These are phyloP conservation scores for Cnemophilus loriae DNA, from an alignment of 2,113 vertebrate species.

Conservation along the genomic window DNA sequence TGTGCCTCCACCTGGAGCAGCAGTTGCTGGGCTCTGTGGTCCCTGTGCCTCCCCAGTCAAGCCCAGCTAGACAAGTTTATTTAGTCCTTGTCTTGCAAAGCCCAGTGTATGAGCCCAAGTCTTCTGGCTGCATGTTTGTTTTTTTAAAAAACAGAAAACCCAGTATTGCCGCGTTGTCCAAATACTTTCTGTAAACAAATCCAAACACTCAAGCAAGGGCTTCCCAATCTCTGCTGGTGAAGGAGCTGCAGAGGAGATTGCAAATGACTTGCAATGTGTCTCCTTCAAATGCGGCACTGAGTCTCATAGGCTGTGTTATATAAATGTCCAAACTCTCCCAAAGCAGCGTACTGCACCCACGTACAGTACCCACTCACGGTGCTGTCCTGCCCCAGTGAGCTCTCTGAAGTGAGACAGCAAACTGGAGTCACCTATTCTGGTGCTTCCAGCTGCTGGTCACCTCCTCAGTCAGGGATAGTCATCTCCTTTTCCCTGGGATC, in stretches of 20 bases:
- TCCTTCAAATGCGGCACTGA: neutral
- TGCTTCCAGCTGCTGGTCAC: neutral
- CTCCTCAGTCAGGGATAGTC: neutral
- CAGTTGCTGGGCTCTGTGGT: accelerated
- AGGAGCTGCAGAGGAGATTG: neutral
- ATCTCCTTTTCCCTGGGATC: neutral
- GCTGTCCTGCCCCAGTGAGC: neutral
- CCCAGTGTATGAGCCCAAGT: neutral
- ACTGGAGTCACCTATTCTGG: neutral
- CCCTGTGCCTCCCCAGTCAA: neutral
- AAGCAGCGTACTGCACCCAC: neutral
- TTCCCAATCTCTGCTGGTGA: neutral
- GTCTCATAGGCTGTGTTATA: accelerated
- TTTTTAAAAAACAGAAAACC: neutral
- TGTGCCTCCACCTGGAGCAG: neutral
- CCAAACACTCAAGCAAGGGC: neutral
- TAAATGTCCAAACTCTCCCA: neutral
- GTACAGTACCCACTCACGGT: accelerated
- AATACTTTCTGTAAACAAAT: neutral
- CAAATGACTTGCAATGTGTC: neutral
- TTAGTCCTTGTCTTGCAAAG: neutral
- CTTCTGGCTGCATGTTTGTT: neutral
- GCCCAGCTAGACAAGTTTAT: neutral
- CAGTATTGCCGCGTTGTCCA: neutral
- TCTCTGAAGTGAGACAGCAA: neutral